These are phyloP conservation scores for Heteromyza rotundicornis DNA, from an alignment of 2,888 invertebrate genomes.

Conservation along the genomic window DNA sequence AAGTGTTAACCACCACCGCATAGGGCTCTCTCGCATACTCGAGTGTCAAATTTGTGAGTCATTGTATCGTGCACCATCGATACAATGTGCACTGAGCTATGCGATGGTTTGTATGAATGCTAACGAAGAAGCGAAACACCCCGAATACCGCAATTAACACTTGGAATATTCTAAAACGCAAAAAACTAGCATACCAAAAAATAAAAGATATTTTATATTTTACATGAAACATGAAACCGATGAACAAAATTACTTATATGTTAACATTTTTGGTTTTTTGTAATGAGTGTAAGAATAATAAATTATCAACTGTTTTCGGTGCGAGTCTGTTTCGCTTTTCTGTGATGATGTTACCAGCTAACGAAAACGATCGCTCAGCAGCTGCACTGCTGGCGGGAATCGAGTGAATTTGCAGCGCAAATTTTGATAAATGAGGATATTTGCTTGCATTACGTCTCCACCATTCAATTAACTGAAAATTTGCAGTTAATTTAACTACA, in stretches of 20 bases:
- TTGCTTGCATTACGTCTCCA: not conserved
- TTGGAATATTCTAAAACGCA: no score
- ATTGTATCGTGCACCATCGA: no score
- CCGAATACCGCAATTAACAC: no score
- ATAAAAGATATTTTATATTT: no score
- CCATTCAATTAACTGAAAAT: conserved; percentile 7
- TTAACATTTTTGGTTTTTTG: conserved; percentile 13
- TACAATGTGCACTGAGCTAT: no score
- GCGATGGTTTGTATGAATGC: no score
- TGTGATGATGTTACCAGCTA: conserved; percentile 26
- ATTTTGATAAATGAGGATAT: conserved; percentile 1
- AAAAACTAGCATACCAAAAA: no score
- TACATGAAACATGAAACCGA: no score
- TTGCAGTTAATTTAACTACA: not conserved
- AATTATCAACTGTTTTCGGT: conserved; percentile 25
- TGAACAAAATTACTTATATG: not conserved
- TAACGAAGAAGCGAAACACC: no score
- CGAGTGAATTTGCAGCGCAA: conserved; percentile 6
- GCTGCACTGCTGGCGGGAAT: conserved; percentile 10
- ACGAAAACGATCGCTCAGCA: conserved; percentile 30
- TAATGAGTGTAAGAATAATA: conserved; percentile 28
- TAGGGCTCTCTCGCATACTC: no score
- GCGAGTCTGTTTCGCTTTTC: conserved; percentile 28
- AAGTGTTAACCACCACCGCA: no score
- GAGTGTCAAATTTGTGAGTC: no score